Conservation (phyloP, 2,888 invertebrate genomes). For the Drosophila heteroneura region DNA sequence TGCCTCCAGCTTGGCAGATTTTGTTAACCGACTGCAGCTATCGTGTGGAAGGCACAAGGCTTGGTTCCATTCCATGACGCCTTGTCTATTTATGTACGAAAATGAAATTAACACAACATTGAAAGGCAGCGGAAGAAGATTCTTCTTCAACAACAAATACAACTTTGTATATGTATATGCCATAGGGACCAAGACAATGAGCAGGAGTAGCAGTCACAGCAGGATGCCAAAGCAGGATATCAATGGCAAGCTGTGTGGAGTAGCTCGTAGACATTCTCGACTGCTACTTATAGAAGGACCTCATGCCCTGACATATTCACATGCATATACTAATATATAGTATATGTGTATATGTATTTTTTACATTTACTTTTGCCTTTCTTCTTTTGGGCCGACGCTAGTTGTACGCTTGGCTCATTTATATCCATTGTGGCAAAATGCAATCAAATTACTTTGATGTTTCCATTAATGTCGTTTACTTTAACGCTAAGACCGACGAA, state of each 20-base stretch:
- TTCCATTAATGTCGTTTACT: slow-evolving; percentile 81
- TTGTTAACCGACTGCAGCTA: slow-evolving; percentile 25
- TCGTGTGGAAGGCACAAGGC: slow-evolving; percentile 5
- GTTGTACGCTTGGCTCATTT: slow-evolving; percentile 57
- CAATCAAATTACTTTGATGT: slow-evolving; percentile 81
- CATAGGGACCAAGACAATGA: slow-evolving; percentile 27
- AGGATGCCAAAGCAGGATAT: slow-evolving; percentile 41
- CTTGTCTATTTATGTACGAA: slow-evolving; percentile 64
- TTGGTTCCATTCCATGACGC: slow-evolving; percentile 38
- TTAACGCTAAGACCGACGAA: slow-evolving; percentile 57
- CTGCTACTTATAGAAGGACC: slow-evolving; percentile 47
- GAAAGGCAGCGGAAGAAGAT: slow-evolving; percentile 15
- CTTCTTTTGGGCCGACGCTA: slow-evolving; percentile 20
- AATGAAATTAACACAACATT: slow-evolving; percentile 74
- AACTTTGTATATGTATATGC: slow-evolving; percentile 17
- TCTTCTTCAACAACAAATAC: slow-evolving; percentile 10
- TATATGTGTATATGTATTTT: slow-evolving; percentile 24
- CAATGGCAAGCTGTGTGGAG: slow-evolving; percentile 50
- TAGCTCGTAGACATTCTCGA: slow-evolving; percentile 18
- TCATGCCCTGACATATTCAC: slow-evolving; percentile 26
- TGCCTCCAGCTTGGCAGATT: slow-evolving; percentile 17
- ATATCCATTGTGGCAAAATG: slow-evolving; percentile 75
- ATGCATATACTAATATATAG: slow-evolving; percentile 8
- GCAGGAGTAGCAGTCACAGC: slow-evolving; percentile 13
- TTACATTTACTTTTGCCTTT: slow-evolving; percentile 28